These are phyloP conservation scores for Spodoptera frugiperda DNA, from an alignment of 1,140 invertebrate genomes.

Conservation along the genomic window DNA sequence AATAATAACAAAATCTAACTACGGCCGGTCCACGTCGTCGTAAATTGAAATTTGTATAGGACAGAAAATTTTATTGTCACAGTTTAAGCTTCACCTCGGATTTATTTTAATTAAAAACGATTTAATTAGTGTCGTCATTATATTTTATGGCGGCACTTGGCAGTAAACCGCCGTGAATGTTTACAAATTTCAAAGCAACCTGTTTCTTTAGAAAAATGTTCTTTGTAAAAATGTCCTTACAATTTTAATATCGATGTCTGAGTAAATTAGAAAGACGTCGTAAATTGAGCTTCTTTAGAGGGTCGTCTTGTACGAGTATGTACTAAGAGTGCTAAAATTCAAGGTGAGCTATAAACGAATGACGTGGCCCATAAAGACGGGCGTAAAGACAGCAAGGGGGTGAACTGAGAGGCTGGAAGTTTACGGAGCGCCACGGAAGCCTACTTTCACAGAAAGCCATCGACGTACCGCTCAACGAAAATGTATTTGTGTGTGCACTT, in stretches of 20 bases:
- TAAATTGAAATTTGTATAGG: constrained; percentile 35
- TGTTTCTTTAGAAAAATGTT: constrained; percentile 19
- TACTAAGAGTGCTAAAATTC: constrained; percentile 48
- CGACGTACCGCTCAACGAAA: constrained; percentile 44
- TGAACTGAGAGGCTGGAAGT: constrained; percentile 46
- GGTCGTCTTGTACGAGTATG: constrained; percentile 34
- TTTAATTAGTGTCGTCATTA: constrained; percentile 33
- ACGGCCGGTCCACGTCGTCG: constrained; percentile 45
- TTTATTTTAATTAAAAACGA: constrained; percentile 30
- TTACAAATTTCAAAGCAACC: constrained; percentile 28
- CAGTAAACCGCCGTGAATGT: constrained; percentile 25
- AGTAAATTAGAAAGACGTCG: constrained; percentile 43
- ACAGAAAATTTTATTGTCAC: constrained; percentile 43
- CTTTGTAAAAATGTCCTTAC: too few relatives aligned
- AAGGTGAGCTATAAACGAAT: constrained; percentile 59
- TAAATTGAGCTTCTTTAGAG: constrained; percentile 45
- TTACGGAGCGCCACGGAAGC: constrained; percentile 51
- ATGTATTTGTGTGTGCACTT: constrained; percentile 42
- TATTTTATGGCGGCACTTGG: constrained; percentile 9
- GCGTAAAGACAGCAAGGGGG: constrained; percentile 51
- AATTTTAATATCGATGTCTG: constrained; percentile 42
- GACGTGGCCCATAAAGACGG: constrained; percentile 54
- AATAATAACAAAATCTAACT: constrained; percentile 49
- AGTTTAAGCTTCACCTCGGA: constrained; percentile 53
- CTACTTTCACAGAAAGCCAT: constrained; percentile 53